Base-by-base conservation (phyloP, 2,888 invertebrate genomes). In the Phengaris alcon region DNA sequence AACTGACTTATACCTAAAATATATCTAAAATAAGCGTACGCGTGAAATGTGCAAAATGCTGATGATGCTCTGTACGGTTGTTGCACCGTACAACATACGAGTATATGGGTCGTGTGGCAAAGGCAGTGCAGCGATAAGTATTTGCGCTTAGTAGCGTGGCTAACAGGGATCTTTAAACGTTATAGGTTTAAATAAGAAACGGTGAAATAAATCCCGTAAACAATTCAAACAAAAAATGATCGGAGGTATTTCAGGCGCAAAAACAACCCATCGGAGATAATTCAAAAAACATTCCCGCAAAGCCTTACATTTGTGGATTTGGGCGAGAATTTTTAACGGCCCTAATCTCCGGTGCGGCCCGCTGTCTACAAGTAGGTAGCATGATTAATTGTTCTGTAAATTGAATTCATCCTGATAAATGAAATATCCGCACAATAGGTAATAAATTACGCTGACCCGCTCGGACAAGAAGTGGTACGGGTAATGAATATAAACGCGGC, bases 391-490 rank as follows among this genome's bases (percentile, higher is more conserved):
- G 92, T 91, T 90, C 89, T 90, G 89, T 90, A 91, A 92, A 93
- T 93, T 93, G 91, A 93, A 92, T 91, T 92, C 93, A 91, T 90
- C 90, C 90, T 92, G 93, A 93, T 93, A 91, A 93, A 93, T 93
- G 92, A 93, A 92, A 92, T 92, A 91, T 91, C 88, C 90, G 86
- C 90, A 93, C 93, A 93, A 93, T 92, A 93, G 93, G 91, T 93
- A 91, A 93, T 92, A 93, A 93, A 93, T 93, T 91, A 92, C 92
- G 84, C 90, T 90, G 89, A 90, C 91, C 91, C 91, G 89, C 86
- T 88, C 85, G 89, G 90, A 92, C 90, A 92, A 91, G 91, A 89
- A 91, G 89, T 88, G 90, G 85, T 88, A 9, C 52, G 52, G 52
- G 64, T 64, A 64, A 64, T 64, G 64, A 44, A 64, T 64, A 44